Evolutionary conservation across 2,113 vertebrate species (phyloP).

Genomic region (Symphodus melops): DNA sequence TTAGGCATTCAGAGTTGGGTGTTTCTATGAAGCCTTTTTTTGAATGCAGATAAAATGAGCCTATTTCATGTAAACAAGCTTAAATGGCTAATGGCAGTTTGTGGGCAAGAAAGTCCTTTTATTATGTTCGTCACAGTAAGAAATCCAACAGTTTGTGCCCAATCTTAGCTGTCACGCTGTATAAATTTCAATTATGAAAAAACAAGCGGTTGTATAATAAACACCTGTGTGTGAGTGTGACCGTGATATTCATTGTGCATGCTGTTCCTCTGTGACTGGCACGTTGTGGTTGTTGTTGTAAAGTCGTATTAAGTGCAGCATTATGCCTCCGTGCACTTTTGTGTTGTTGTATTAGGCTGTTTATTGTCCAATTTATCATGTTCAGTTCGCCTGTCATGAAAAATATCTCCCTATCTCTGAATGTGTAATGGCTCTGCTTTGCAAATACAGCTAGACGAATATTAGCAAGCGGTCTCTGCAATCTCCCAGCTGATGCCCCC

Average conservation of each 20-base stretch:
- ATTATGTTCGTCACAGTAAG: slow-evolving; percentile 28
- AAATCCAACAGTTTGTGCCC: slow-evolving; percentile 14
- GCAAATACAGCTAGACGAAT: slow-evolving; percentile 68
- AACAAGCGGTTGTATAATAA: slow-evolving; percentile 49
- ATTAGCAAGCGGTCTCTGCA: slow-evolving; percentile 70
- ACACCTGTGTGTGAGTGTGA: slow-evolving; percentile 39
- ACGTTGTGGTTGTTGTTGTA: slow-evolving; percentile 39
- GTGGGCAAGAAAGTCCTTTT: background rate
- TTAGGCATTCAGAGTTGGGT: background rate
- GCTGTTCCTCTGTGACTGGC: slow-evolving; percentile 21
- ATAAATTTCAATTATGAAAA: slow-evolving; percentile 49
- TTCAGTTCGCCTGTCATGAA: slow-evolving; percentile 70
- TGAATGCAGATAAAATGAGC: background rate
- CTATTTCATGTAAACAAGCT: background rate
- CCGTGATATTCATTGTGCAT: slow-evolving; percentile 29
- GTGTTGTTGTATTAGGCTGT: slow-evolving; percentile 75
- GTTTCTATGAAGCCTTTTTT: background rate
- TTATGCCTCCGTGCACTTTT: slow-evolving; percentile 69
- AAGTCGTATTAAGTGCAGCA: slow-evolving; percentile 62
- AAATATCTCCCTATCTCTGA: slow-evolving; percentile 72
- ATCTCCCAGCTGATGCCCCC: slow-evolving; percentile 59
- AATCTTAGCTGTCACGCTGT: slow-evolving; percentile 5
- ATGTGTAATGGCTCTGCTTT: slow-evolving; percentile 70
- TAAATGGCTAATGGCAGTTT: background rate
- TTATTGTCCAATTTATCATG: slow-evolving; percentile 84